These are phyloP conservation scores for Hydrocynus forskahlii DNA, from an alignment of 2,797 vertebrate genomes.

Conservation along the genomic window DNA sequence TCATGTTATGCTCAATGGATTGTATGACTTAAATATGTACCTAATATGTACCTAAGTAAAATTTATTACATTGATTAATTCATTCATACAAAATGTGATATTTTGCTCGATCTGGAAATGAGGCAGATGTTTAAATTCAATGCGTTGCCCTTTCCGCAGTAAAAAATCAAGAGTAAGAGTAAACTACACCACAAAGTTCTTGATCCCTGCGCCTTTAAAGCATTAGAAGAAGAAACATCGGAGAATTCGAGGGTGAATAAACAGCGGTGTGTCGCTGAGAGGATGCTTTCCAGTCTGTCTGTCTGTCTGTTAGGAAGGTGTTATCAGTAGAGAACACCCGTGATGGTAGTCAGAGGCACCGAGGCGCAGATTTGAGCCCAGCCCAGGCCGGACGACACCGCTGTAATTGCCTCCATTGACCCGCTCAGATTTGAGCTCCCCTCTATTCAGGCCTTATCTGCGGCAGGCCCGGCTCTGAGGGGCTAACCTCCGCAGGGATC, in stretches of 20 bases:
- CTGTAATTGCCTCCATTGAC: slow-evolving; percentile 60
- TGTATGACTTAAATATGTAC: too few species aligned
- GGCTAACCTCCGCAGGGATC: slow-evolving; percentile 42
- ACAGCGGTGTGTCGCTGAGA: slow-evolving; percentile 3
- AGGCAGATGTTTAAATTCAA: too few species aligned
- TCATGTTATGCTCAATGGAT: too few species aligned
- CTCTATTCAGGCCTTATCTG: slow-evolving; percentile 49
- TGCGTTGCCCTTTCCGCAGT: too few species aligned
- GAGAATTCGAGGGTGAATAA: slow-evolving; percentile 21
- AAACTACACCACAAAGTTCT: too few species aligned
- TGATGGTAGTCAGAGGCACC: slow-evolving; percentile 15
- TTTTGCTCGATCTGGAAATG: too few species aligned
- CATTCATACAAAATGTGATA: too few species aligned
- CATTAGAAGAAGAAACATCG: slow-evolving; percentile 29
- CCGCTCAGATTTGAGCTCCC: slow-evolving; percentile 48
- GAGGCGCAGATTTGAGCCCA: neutral
- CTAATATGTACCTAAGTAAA: too few species aligned
- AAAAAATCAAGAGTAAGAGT: too few species aligned
- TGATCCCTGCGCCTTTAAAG: neutral
- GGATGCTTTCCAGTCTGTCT: slow-evolving; percentile 42
- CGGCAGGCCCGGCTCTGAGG: slow-evolving; percentile 12
- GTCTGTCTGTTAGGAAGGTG: slow-evolving; percentile 45
- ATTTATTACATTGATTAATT: too few species aligned
- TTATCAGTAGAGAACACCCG: slow-evolving; percentile 54
- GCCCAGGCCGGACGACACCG: slow-evolving; percentile 22